phyloP scores from a whole-genome alignment of 2,888 invertebrate genomes.

The Sialis lutaria region DNA sequence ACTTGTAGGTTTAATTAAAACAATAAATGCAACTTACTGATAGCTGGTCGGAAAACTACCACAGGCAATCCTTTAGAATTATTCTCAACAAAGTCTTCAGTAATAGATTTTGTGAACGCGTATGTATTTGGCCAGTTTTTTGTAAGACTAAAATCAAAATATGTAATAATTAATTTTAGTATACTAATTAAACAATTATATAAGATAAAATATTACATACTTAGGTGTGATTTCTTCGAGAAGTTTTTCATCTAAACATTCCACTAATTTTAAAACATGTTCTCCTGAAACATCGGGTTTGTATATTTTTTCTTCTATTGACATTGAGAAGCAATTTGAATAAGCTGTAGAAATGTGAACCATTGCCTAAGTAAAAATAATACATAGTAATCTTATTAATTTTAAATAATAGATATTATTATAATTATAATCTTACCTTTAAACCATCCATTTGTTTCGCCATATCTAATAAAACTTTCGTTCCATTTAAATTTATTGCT shows the following conservation, averaged over 20 bases:
- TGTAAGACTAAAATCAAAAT: too few species aligned
- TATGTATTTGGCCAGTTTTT: not conserved
- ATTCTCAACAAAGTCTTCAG: not conserved
- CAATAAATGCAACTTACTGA: not conserved
- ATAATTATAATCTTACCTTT: too few species aligned
- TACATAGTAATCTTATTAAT: too few species aligned
- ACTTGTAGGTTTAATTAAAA: too few species aligned
- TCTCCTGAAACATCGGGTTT: slow-evolving; percentile 10
- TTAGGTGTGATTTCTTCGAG: slow-evolving; percentile 17
- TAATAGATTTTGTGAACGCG: not conserved
- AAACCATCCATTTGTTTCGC: slow-evolving; percentile 39
- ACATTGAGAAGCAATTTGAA: slow-evolving; percentile 14
- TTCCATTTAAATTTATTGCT: slow-evolving; percentile 49
- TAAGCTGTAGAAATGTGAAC: slow-evolving; percentile 16
- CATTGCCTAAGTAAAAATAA: slow-evolving; percentile 30
- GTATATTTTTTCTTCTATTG: slow-evolving; percentile 17
- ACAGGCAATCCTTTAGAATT: not conserved
- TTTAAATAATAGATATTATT: too few species aligned
- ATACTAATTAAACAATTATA: too few species aligned
- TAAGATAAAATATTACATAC: slow-evolving; percentile 13
- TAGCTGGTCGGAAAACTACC: not conserved
- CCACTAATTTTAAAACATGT: not conserved
- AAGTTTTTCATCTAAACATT: slow-evolving; percentile 5
- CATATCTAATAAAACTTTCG: slow-evolving; percentile 41
- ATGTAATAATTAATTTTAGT: too few species aligned